These are phyloP conservation scores for Parelbella ahira DNA, from an alignment of 2,888 invertebrate genomes.

Conservation along the genomic window DNA sequence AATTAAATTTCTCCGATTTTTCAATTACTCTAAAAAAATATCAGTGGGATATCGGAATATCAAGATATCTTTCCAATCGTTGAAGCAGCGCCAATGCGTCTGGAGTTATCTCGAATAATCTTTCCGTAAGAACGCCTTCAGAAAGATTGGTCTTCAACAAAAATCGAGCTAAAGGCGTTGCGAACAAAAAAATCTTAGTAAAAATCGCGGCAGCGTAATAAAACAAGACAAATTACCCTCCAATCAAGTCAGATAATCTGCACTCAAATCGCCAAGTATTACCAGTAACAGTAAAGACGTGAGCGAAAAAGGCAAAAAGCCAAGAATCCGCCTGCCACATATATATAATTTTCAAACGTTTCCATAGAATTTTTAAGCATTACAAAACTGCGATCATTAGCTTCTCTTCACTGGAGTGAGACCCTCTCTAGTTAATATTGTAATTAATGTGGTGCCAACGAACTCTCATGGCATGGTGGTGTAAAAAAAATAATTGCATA, in stretches of 20 bases:
- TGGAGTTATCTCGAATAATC: no score
- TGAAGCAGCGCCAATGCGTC: no score
- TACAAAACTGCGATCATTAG: slow-evolving; percentile 32
- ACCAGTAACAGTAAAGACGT: slow-evolving; percentile 18
- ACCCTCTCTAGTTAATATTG: slow-evolving; percentile 61
- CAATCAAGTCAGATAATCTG: slow-evolving; percentile 7
- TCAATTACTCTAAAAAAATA: no score
- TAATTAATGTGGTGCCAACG: slow-evolving; percentile 61
- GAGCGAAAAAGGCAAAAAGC: slow-evolving; percentile 20
- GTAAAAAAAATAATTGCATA: slow-evolving; percentile 64
- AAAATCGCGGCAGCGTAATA: no score
- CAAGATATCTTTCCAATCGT: no score
- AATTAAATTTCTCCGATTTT: no score
- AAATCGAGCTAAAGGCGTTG: no score
- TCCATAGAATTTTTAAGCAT: slow-evolving; percentile 32
- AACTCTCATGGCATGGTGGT: slow-evolving; percentile 55
- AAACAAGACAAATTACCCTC: slow-evolving; percentile 9
- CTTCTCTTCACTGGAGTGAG: slow-evolving; percentile 51
- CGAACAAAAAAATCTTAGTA: no score
- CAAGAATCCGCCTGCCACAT: slow-evolving; percentile 15
- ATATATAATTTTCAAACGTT: slow-evolving; percentile 27
- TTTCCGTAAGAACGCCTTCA: no score
- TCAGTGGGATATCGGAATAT: no score
- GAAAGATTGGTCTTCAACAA: no score
- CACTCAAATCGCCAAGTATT: slow-evolving; percentile 2